phyloP scores from a whole-genome alignment of 2,113 vertebrate genomes.

The Podarcis muralis region DNA sequence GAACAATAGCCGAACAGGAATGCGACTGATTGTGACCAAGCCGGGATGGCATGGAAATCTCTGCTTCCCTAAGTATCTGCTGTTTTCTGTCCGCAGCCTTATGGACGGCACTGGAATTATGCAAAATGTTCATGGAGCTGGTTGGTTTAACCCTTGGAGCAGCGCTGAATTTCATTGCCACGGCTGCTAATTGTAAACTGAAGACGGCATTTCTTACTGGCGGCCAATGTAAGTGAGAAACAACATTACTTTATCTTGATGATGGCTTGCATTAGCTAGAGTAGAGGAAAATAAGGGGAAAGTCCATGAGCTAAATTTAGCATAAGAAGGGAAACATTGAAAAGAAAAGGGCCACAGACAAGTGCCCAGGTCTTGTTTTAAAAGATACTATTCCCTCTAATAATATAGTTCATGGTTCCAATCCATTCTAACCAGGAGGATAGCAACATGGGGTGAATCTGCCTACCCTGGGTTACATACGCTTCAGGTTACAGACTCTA shows the following conservation, averaged over 20 bases:
- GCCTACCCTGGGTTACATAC: too few species aligned
- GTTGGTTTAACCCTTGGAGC: neutral
- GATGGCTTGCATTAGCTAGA: neutral
- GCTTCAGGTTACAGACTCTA: too few species aligned
- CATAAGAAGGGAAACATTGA: neutral
- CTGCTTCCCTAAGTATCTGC: neutral
- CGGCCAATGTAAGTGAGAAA: neutral
- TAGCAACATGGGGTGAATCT: neutral
- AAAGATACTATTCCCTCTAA: neutral
- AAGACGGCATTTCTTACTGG: constrained; percentile 10
- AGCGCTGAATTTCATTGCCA: neutral
- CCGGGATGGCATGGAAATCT: too few species aligned
- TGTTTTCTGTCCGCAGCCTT: neutral
- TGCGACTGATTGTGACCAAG: too few species aligned
- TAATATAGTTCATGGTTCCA: neutral
- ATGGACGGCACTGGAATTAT: neutral
- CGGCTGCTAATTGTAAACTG: neutral
- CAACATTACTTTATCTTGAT: neutral
- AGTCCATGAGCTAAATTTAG: constrained; percentile 7
- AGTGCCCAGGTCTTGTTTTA: neutral
- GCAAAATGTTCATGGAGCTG: neutral
- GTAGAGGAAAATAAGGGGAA: constrained; percentile 10
- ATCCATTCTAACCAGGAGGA: neutral
- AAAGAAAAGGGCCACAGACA: neutral
- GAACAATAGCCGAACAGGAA: too few species aligned